Percentiles rank a stretch among this genome's conserved stretches.
Evolutionary conservation across 2,113 vertebrate genomes (phyloP).

Genomic region (Orthonyx spaldingii): DNA sequence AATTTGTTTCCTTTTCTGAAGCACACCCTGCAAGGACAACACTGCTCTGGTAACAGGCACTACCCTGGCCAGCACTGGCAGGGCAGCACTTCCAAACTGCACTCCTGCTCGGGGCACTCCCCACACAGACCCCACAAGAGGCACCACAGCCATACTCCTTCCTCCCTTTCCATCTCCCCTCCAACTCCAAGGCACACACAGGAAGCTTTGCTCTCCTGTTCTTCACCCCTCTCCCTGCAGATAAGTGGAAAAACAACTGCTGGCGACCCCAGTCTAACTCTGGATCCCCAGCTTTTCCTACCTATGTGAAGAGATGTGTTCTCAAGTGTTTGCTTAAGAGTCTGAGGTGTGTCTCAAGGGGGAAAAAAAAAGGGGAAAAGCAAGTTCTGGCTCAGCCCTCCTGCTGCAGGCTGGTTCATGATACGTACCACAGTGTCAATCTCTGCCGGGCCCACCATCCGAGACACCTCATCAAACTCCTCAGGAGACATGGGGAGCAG

Average conservation of each 20-base stretch:
- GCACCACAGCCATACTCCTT: accelerated
- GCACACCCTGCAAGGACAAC: accelerated
- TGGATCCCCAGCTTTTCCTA: not conserved
- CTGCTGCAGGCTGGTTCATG: accelerated
- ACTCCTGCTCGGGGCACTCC: not conserved
- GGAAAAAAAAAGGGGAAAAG: accelerated
- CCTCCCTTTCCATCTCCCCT: not conserved
- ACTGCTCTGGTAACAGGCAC: not conserved
- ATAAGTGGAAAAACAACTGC: not conserved
- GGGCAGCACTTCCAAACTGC: not conserved
- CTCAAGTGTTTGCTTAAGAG: not conserved
- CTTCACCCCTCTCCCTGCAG: not conserved
- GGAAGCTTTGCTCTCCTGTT: not conserved
- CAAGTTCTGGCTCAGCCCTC: too few relatives aligned
- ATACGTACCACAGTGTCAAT: slow-evolving; percentile 81
- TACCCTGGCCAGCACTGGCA: accelerated
- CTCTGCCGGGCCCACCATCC: slow-evolving; percentile 74
- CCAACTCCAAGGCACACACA: not conserved
- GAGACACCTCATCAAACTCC: slow-evolving; percentile 81
- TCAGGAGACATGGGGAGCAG: slow-evolving; percentile 93
- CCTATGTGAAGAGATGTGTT: accelerated
- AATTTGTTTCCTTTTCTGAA: not conserved
- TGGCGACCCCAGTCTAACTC: not conserved
- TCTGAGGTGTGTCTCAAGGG: not conserved
- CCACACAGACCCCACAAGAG: not conserved